Conservation (phyloP, 2,113 vertebrate genomes). For the Drymodes brunneopygia region DNA sequence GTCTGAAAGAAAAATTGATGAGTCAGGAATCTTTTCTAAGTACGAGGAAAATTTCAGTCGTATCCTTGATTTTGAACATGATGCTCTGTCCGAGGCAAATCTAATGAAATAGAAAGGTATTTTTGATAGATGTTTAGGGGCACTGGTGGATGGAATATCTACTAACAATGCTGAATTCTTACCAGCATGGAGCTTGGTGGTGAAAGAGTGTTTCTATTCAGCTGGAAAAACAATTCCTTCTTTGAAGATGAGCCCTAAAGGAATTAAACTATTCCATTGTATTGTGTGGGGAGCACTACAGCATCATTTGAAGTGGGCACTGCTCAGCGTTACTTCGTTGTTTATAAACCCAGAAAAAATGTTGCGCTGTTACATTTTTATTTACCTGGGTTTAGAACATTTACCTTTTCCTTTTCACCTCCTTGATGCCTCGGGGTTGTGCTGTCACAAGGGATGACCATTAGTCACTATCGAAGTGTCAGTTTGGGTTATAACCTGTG, state of each 20-base stretch:
- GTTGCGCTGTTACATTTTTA: neutral
- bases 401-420: neutral
- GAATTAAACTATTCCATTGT: neutral
- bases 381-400: neutral
- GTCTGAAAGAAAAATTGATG: neutral
- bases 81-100: neutral
- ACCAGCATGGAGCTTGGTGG: neutral
- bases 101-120: neutral
- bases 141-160: neutral
- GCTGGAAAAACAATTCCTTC: neutral
- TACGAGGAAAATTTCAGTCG: neutral
- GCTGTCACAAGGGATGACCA: neutral
- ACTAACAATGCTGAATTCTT: neutral
- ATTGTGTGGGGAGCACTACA: neutral
- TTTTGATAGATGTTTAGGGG: neutral
- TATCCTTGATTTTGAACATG: neutral
- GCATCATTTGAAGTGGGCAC: slow-evolving; percentile 8
- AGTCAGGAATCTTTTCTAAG: neutral
- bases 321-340: neutral
- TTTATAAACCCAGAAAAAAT: neutral
- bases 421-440: neutral
- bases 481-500: neutral
- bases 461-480: neutral
- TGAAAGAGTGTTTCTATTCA: neutral
- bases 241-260: neutral